phyloP scores from a whole-genome alignment of 2,888 invertebrate genomes.

The Ischnura elegans region DNA sequence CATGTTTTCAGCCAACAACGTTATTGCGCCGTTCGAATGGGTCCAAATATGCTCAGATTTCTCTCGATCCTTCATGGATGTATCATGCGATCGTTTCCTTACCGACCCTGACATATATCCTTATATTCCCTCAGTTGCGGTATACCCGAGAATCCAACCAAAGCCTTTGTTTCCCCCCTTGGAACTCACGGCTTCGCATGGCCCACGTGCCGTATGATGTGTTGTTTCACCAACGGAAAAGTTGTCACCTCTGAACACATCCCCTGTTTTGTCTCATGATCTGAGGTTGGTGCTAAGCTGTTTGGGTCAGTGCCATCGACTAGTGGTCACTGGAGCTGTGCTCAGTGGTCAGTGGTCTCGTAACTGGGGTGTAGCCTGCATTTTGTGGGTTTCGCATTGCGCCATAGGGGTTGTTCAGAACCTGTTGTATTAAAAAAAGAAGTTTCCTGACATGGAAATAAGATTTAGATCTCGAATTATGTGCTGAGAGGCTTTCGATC shows the following conservation, averaged over 20 bases:
- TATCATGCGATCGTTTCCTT: background rate
- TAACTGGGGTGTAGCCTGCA: background rate
- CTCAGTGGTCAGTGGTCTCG: background rate
- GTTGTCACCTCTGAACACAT: background rate
- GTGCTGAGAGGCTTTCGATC: background rate
- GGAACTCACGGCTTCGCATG: too few relatives aligned
- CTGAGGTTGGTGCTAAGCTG: background rate
- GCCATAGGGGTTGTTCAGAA: background rate
- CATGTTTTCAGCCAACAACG: too few relatives aligned
- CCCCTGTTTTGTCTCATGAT: background rate
- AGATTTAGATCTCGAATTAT: background rate
- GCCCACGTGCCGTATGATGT: background rate
- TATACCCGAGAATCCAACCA: background rate
- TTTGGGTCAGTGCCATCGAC: background rate
- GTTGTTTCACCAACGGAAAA: background rate
- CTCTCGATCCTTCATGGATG: background rate
- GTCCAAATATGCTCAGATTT: too few relatives aligned
- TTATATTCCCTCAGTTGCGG: too few relatives aligned
- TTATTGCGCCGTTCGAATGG: too few relatives aligned
- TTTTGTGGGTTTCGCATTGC: background rate
- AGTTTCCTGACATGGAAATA: too few relatives aligned
- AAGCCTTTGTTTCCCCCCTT: background rate
- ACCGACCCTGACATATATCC: background rate
- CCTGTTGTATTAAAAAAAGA: too few relatives aligned
- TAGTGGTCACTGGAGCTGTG: background rate